Evolutionary conservation across 2,888 invertebrate genomes (phyloP).

Genomic region (Gymnoscelis rufifasciata): DNA sequence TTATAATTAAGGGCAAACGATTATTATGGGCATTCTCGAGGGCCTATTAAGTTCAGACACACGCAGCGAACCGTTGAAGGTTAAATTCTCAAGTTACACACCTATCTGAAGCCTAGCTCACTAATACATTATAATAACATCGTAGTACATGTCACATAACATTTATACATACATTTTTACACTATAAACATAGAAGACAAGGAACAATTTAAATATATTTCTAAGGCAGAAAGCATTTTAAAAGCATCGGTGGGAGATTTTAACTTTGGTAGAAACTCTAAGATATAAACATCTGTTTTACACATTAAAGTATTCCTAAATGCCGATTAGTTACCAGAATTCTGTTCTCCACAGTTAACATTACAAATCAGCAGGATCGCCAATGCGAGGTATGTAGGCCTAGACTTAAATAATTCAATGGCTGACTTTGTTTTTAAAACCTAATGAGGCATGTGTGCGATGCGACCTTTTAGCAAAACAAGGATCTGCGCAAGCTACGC

Average conservation of each 20-base stretch:
- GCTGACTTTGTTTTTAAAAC: constrained; percentile 20
- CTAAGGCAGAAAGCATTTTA: too few species aligned
- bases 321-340: constrained; percentile 9
- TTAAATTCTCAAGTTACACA: constrained; percentile 47
- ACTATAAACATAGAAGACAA: too few species aligned
- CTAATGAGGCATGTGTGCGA: constrained; percentile 25
- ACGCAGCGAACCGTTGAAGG: constrained; percentile 55
- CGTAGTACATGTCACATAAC: neutral
- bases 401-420: constrained; percentile 30
- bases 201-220: too few species aligned
- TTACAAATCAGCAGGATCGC: constrained; percentile 25
- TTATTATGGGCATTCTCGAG: constrained; percentile 43
- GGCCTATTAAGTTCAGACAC: constrained; percentile 50
- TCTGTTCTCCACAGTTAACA: constrained; percentile 21
- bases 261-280: too few species aligned
- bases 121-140: constrained; percentile 19
- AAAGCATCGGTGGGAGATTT: too few species aligned
- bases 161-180: too few species aligned
- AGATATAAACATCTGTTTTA: too few species aligned
- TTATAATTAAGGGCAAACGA: constrained; percentile 33
- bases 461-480: neutral
- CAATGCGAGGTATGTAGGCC: constrained; percentile 26
- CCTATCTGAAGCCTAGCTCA: constrained; percentile 3
- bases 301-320: too few species aligned
- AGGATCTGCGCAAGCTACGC: too few species aligned